Evolutionary conservation across 2,797 vertebrate species (phyloP), one percentile per base, ranked within the genome.

Genomic region (Echeneis naucrates): DNA sequence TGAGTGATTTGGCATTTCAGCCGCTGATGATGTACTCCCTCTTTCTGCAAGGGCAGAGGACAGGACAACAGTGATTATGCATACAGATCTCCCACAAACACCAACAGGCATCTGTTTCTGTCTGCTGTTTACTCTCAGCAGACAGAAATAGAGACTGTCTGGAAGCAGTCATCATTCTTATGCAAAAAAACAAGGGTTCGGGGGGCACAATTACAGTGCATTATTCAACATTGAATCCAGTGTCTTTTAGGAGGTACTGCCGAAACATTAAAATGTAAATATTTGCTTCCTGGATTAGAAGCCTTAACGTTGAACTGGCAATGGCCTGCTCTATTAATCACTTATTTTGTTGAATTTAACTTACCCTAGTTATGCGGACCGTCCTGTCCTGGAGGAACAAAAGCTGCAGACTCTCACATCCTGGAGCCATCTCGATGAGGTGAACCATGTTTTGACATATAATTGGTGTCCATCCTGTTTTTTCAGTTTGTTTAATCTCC

Each of bases 1-100:
- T 45, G 54, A 79, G 61, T 72, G 69, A 84, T 74, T 78, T 81
- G 75, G 76, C 82, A 83, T 87, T 85, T 86, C 44, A 82, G 72
- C 16, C 19, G 9, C 8, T 54, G 60, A 57, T 68, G 74, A 76
- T 75, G 67, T 73, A 54, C 73, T 68, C 44, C 54, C 40, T 47
- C 51, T 55, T 70, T 57, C 42, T 68, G 63, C 68, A 69, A 77
- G 68, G 69, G 61, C 80, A 69, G 67, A 79, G 68, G 62, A 82
- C 72, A 73, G 58, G 33, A 72, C 58, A 42, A 23, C 37, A 16
- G 19, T 37, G 37, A 62, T 62, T 42, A 67, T 58, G 38, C 48
- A 51, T 4, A 65, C 60, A 0, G 3, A 40, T 61, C 30, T 45
- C n/a, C 23, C 37, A 21, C 61, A 56, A 35, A 38, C 27, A 53